Percentiles rank a stretch among this genome's conserved stretches.
Conservation (phyloP, 2,888 invertebrate genomes). For the Dryocosmus kuriphilus region DNA sequence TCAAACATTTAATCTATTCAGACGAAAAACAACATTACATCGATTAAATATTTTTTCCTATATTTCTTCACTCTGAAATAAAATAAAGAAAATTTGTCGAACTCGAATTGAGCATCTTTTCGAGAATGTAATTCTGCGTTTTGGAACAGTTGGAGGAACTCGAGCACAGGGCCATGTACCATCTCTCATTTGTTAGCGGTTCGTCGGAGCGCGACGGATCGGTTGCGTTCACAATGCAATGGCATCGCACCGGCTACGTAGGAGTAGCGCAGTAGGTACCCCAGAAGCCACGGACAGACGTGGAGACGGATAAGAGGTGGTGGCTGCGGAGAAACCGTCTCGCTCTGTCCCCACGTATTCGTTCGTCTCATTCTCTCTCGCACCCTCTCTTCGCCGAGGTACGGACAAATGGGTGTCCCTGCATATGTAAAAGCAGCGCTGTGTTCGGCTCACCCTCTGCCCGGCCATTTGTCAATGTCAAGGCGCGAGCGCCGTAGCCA, state of each 20-base stretch:
- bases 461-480: constrained; percentile 78
- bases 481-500: constrained; percentile 78
- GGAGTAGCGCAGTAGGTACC: constrained; percentile 62
- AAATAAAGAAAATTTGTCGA: background rate
- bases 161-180: constrained; percentile 29
- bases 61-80: background rate
- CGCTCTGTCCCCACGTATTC: constrained; percentile 52
- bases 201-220: constrained; percentile 63
- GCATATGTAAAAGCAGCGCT: constrained; percentile 78
- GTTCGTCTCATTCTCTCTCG: constrained; percentile 49
- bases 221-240: constrained; percentile 55
- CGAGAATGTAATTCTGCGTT: background rate
- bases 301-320: constrained; percentile 50
- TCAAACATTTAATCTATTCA: too few species aligned
- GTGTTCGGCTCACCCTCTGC: constrained; percentile 75
- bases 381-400: constrained; percentile 60
- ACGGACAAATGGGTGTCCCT: constrained; percentile 78
- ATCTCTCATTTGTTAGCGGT: constrained; percentile 66
- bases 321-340: constrained; percentile 52
- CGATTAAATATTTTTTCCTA: too few species aligned
- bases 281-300: constrained; percentile 31
- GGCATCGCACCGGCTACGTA: constrained; percentile 47
- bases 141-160: background rate
- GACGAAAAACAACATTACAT: too few species aligned
- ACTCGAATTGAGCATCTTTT: background rate